Percentiles rank a stretch among this genome's conserved stretches.
These are phyloP conservation scores for Heliconius congener DNA, from an alignment of 1,140 invertebrate genomes.

Conservation along the genomic window DNA sequence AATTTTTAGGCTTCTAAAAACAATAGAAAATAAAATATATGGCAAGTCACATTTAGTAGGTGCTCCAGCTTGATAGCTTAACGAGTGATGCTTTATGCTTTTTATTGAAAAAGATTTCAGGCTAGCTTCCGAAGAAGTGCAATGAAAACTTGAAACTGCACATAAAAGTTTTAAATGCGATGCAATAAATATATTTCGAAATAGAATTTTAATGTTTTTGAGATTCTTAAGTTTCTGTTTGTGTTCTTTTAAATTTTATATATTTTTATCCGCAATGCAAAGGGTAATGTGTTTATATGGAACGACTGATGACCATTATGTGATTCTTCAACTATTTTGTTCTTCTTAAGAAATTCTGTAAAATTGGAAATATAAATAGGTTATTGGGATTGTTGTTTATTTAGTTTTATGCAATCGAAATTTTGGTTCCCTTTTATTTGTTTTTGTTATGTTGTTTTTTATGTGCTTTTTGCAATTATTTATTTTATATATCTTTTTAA, in stretches of 20 bases:
- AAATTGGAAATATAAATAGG: too few relatives aligned
- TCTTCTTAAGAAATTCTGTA: too few relatives aligned
- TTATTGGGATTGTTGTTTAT: too few relatives aligned
- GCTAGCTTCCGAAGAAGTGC: constrained; percentile 4
- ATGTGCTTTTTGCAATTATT: background rate
- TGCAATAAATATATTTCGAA: constrained; percentile 1
- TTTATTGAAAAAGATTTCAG: constrained; percentile 3
- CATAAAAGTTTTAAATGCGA: constrained; percentile 12
- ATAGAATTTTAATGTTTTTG: constrained; percentile 9
- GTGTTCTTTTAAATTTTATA: background rate
- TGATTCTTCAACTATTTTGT: too few relatives aligned
- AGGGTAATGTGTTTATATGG: too few relatives aligned
- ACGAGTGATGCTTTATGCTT: background rate
- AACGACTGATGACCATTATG: too few relatives aligned
- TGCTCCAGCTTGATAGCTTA: background rate
- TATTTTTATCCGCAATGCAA: background rate
- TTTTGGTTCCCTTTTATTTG: too few relatives aligned
- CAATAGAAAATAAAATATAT: background rate
- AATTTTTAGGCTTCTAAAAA: background rate
- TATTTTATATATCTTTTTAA: too few relatives aligned
- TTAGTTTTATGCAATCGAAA: too few relatives aligned
- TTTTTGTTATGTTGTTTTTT: background rate
- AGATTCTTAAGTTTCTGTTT: background rate
- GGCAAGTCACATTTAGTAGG: background rate
- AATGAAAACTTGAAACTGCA: constrained; percentile 14